These are phyloP conservation scores for Ammodytes dubius DNA, from an alignment of 2,113 vertebrate species.

Conservation along the genomic window DNA sequence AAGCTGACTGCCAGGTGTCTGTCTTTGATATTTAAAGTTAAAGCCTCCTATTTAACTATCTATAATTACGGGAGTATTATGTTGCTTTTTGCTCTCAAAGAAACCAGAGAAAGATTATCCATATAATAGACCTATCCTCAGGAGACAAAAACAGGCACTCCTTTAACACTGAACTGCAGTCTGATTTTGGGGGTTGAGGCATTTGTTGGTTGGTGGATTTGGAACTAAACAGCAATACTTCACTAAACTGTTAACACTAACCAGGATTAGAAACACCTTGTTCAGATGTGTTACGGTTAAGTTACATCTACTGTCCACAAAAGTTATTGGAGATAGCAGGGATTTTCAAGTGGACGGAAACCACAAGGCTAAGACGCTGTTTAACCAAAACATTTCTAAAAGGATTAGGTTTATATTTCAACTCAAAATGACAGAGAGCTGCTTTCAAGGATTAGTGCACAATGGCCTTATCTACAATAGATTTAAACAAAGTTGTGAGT, in stretches of 20 bases:
- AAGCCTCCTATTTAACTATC: neutral
- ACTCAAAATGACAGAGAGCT: neutral
- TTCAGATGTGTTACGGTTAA: constrained; percentile 14
- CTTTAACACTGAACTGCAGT: constrained; percentile 14
- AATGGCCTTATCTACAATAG: neutral
- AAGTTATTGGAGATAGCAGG: neutral
- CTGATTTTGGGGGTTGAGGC: constrained; percentile 12
- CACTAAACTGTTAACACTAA: constrained; percentile 16
- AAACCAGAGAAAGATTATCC: constrained; percentile 23
- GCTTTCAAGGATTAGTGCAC: neutral
- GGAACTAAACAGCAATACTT: constrained; percentile 21
- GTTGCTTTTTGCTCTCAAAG: constrained; percentile 9
- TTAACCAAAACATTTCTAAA: neutral
- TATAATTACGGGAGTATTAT: too few species aligned
- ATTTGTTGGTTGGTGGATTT: constrained; percentile 31
- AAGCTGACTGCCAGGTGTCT: constrained; percentile 26
- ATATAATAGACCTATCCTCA: neutral
- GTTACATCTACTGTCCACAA: neutral
- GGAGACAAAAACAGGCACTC: constrained; percentile 9
- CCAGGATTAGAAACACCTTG: constrained; percentile 14
- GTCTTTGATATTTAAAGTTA: constrained; percentile 11
- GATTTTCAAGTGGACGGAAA: neutral
- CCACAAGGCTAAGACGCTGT: neutral
- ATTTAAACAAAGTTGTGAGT: neutral
- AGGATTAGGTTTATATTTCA: neutral